A percentile compares a stretch with the other conserved stretches of the same genome.
phyloP scores from a whole-genome alignment of 2,888 invertebrate genomes.

The Acrocyrtus sp. region DNA sequence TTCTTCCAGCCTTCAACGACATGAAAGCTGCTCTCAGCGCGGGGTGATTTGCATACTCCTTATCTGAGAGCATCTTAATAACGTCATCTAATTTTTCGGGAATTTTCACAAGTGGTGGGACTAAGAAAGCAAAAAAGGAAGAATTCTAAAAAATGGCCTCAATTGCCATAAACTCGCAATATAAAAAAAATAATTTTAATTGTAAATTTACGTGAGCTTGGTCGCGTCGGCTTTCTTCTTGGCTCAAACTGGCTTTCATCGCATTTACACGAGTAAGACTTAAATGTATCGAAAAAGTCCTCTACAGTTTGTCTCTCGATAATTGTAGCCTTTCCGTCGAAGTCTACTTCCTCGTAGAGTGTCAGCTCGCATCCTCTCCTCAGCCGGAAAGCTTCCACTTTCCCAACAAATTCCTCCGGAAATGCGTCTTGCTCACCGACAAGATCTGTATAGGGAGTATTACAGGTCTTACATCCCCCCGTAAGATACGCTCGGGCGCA shows the following conservation, averaged over 20 bases:
- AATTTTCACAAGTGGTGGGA: constrained; percentile 30
- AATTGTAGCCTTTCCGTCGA: constrained; percentile 13
- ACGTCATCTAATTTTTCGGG: constrained; percentile 37
- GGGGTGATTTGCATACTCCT: constrained; percentile 25
- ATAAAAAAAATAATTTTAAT: not conserved
- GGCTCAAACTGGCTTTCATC: constrained; percentile 7
- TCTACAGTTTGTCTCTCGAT: constrained; percentile 4
- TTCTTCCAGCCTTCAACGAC: constrained; percentile 24
- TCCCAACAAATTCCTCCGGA: constrained; percentile 10
- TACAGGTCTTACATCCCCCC: constrained; percentile 39
- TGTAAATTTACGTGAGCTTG: constrained; percentile 17
- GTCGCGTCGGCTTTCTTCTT: constrained; percentile 2
- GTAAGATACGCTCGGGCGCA: constrained; percentile 31
- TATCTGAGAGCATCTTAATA: constrained; percentile 14
- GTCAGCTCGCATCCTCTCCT: constrained; percentile 34
- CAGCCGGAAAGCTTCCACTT: constrained; percentile 17
- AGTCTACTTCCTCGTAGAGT: constrained; percentile 25
- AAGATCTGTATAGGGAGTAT: constrained; percentile 28
- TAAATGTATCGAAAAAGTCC: not conserved
- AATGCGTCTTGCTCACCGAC: not conserved
- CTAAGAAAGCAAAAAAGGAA: constrained; percentile 16
- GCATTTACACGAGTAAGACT: constrained; percentile 15
- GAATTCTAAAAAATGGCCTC: not conserved
- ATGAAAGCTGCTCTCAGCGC: constrained; percentile 35
- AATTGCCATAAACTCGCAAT: not conserved